These are phyloP conservation scores for Scolopax mira DNA, from an alignment of 2,113 vertebrate genomes.

Conservation along the genomic window DNA sequence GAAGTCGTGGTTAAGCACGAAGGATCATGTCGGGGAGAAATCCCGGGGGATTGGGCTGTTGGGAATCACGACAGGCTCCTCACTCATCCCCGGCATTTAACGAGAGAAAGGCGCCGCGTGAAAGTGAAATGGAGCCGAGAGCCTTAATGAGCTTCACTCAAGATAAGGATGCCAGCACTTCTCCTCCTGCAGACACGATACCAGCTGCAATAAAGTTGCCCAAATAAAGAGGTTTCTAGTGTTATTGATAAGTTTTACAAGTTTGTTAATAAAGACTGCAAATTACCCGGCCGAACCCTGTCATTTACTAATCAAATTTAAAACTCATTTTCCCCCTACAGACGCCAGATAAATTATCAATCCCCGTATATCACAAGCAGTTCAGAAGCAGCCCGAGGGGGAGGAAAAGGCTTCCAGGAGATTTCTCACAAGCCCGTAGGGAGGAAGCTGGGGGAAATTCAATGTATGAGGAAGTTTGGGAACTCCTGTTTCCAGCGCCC, in stretches of 20 bases:
- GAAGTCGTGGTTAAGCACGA: neutral
- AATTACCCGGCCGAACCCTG: constrained; percentile 67
- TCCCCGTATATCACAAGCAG: constrained; percentile 39
- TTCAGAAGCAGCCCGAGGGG: neutral
- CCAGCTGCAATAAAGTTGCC: neutral
- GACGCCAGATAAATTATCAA: constrained; percentile 65
- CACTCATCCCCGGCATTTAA: constrained; percentile 7
- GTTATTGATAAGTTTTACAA: constrained; percentile 46
- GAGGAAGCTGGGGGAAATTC: neutral
- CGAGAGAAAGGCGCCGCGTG: neutral
- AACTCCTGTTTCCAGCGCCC: neutral
- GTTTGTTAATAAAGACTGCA: constrained; percentile 66
- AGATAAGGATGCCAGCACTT: neutral
- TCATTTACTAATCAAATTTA: constrained; percentile 69
- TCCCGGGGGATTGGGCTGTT: neutral
- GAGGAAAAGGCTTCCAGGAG: fast-evolving
- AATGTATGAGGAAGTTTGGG: neutral
- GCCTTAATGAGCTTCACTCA: neutral
- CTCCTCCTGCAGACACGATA: neutral
- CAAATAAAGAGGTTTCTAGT: neutral
- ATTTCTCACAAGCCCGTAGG: fast-evolving
- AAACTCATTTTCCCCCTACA: constrained; percentile 62
- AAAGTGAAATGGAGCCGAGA: neutral
- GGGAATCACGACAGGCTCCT: constrained; percentile 8
- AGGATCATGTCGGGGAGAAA: neutral